Evolutionary conservation across 2,113 vertebrate genomes (phyloP).

Genomic region (Quiscalus mexicanus): DNA sequence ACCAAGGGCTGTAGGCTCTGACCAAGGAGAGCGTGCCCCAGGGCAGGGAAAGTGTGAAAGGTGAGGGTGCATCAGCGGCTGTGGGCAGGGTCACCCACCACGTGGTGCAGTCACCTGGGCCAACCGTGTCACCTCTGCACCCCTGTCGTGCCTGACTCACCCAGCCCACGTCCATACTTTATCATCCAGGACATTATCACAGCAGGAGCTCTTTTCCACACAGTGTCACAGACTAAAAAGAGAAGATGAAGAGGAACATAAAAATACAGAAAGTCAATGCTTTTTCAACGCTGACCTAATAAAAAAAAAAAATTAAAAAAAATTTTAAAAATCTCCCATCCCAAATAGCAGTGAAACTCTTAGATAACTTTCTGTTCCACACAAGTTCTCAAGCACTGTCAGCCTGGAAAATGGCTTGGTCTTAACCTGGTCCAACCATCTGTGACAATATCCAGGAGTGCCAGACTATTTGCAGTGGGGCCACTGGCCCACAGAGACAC

Average conservation of each 20-base stretch:
- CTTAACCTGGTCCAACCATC: background rate
- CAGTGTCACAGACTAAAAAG: background rate
- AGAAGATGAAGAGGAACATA: background rate
- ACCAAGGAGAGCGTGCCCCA: accelerated
- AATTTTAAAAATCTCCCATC: background rate
- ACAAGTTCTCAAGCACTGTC: background rate
- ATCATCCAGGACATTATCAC: background rate
- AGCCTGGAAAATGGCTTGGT: background rate
- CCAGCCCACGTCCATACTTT: background rate
- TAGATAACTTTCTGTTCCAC: background rate
- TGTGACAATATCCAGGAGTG: background rate
- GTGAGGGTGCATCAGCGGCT: background rate
- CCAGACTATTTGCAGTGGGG: background rate
- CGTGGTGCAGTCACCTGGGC: background rate
- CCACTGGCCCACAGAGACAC: background rate
- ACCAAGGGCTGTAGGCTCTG: background rate
- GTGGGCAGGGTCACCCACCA: background rate
- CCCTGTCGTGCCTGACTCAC: background rate
- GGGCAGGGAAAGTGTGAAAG: background rate
- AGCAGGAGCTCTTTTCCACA: background rate
- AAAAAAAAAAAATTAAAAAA: background rate
- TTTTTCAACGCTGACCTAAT: background rate
- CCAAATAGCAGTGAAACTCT: background rate
- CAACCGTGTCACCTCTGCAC: background rate
- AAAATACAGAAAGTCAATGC: background rate